Evolutionary conservation across 2,113 vertebrate species (phyloP).

Genomic region (Hydropotes inermis): DNA sequence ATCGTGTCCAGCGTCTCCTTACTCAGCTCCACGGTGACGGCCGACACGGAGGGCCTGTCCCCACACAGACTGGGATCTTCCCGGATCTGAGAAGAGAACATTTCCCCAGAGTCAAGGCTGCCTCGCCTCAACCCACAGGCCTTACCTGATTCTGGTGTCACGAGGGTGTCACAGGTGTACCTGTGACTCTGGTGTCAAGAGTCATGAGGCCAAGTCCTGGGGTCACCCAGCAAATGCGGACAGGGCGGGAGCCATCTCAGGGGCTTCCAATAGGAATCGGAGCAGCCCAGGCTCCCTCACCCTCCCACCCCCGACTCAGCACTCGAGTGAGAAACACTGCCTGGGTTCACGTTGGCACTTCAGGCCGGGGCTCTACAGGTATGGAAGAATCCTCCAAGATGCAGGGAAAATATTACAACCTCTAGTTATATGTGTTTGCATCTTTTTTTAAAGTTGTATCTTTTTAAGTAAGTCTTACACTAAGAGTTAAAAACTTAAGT

Average conservation of each 20-base stretch:
- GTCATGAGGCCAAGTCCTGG: not conserved
- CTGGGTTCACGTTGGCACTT: not conserved
- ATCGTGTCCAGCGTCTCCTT: slow-evolving; percentile 96
- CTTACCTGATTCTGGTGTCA: not conserved
- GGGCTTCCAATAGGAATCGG: fast-evolving
- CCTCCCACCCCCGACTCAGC: not conserved
- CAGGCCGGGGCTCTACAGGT: fast-evolving
- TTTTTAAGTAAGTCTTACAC: not conserved
- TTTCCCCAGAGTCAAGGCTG: not conserved
- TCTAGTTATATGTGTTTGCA: not conserved
- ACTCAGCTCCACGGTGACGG: slow-evolving; percentile 92
- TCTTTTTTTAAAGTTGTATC: not conserved
- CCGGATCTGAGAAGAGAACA: slow-evolving; percentile 85
- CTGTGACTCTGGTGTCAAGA: too few relatives aligned
- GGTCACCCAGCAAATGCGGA: not conserved
- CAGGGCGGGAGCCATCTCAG: not conserved
- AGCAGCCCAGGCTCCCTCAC: not conserved
- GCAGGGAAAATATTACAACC: not conserved
- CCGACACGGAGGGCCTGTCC: slow-evolving; percentile 79
- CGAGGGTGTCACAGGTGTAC: too few relatives aligned
- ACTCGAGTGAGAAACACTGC: not conserved
- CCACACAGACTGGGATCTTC: slow-evolving; percentile 82
- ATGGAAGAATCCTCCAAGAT: fast-evolving
- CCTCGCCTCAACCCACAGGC: not conserved
- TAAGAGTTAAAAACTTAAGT: not conserved